Evolutionary conservation across 2,113 vertebrate genomes (phyloP).

Genomic region (Embiotoca jacksoni): DNA sequence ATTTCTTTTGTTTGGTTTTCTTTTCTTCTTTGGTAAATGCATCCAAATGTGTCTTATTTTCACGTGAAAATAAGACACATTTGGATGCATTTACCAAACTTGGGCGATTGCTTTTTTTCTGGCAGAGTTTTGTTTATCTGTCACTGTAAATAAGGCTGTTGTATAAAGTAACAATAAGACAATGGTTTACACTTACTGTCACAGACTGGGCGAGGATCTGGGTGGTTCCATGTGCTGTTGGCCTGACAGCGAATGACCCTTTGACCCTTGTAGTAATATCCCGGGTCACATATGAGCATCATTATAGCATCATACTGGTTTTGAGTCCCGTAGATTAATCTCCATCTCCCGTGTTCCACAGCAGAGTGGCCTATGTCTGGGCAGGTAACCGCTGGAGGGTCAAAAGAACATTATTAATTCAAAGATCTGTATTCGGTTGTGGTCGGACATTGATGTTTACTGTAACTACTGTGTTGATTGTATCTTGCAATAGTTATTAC

Average conservation of each 20-base stretch:
- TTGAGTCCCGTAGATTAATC: slow-evolving; percentile 93
- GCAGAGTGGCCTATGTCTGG: slow-evolving; percentile 91
- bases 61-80: slow-evolving; percentile 18
- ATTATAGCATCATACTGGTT: slow-evolving; percentile 95
- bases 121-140: not conserved
- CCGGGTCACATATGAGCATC: slow-evolving; percentile 96
- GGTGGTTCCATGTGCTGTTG: slow-evolving; percentile 93
- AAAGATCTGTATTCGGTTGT: too few species aligned
- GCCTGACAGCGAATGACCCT: slow-evolving; percentile 94
- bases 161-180: not conserved
- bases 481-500: too few species aligned
- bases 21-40: slow-evolving; percentile 20
- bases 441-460: too few species aligned
- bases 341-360: slow-evolving; percentile 95
- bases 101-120: slow-evolving; percentile 15
- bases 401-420: not conserved
- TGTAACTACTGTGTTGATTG: too few species aligned
- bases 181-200: slow-evolving; percentile 87
- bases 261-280: slow-evolving; percentile 95
- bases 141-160: not conserved
- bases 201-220: slow-evolving; percentile 90
- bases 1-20: slow-evolving; percentile 14
- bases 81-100: slow-evolving; percentile 5
- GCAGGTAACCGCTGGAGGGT: slow-evolving; percentile 89
- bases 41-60: slow-evolving; percentile 1